Evolutionary conservation across 2,888 invertebrate genomes (phyloP).

Genomic region (Tenthredo livida): DNA sequence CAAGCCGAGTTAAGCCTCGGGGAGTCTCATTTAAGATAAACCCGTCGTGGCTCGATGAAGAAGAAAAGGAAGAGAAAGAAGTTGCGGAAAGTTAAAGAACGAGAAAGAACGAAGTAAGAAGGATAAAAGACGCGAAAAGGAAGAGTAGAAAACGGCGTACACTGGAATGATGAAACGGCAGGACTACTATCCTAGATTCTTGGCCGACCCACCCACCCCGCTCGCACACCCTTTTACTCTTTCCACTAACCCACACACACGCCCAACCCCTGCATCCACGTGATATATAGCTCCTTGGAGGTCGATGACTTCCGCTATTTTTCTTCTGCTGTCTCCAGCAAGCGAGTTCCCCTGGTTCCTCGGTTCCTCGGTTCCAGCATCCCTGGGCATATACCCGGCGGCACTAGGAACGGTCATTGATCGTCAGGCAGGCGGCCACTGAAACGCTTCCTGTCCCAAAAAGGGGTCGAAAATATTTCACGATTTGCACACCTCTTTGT

Average conservation of each 20-base stretch:
- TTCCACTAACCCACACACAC: slow-evolving; percentile 59
- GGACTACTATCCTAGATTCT: slow-evolving; percentile 70
- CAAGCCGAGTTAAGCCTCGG: slow-evolving; percentile 69
- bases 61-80: slow-evolving; percentile 51
- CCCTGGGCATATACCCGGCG: slow-evolving; percentile 14
- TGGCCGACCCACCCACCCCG: slow-evolving; percentile 25
- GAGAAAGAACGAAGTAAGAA: slow-evolving; percentile 40
- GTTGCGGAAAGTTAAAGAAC: slow-evolving; percentile 59
- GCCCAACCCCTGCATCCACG: slow-evolving; percentile 67
- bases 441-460: slow-evolving; percentile 55
- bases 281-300: slow-evolving; percentile 82
- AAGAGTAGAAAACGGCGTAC: slow-evolving; percentile 55
- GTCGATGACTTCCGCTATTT: slow-evolving; percentile 83
- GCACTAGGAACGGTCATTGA: slow-evolving; percentile 53
- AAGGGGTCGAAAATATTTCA: slow-evolving; percentile 55
- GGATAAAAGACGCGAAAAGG: slow-evolving; percentile 54
- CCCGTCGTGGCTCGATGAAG: slow-evolving; percentile 48
- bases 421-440: slow-evolving; percentile 56
- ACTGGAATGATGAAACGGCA: slow-evolving; percentile 68
- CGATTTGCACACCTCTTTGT: slow-evolving; percentile 57
- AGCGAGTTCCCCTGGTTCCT: slow-evolving; percentile 71
- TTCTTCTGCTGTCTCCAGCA: slow-evolving; percentile 82
- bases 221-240: slow-evolving; percentile 62
- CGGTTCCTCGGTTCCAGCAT: slow-evolving; percentile 52
- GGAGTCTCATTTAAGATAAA: slow-evolving; percentile 72